phyloP scores from a whole-genome alignment of 2,797 vertebrate genomes.

The Pantherophis alleghaniensis region DNA sequence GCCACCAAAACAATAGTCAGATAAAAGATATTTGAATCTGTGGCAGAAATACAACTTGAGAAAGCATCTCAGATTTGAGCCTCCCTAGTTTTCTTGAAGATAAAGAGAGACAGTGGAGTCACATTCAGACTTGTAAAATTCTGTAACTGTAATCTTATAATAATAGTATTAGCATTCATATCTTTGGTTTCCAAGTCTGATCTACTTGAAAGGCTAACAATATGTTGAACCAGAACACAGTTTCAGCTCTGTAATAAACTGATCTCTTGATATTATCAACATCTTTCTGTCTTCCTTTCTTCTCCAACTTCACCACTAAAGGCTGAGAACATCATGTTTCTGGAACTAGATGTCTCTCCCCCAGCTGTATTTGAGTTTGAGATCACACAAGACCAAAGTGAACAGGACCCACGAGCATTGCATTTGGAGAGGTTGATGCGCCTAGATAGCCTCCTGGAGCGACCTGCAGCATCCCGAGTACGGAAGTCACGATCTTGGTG shows the following conservation, averaged over 20 bases:
- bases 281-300: background rate
- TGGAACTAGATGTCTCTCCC: slow-evolving; percentile 92
- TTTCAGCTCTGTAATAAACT: rapidly evolving
- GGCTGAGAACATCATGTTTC: slow-evolving; percentile 95
- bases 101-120: background rate
- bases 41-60: background rate
- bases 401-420: slow-evolving; percentile 82
- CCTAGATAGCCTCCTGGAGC: slow-evolving; percentile 80
- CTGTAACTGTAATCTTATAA: background rate
- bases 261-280: rapidly evolving
- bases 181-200: background rate
- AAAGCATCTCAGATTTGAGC: background rate
- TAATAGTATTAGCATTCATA: background rate
- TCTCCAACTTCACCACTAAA: slow-evolving; percentile 46
- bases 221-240: background rate
- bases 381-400: slow-evolving; percentile 80
- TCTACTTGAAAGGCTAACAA: background rate
- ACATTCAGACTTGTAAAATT: background rate
- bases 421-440: slow-evolving; percentile 79
- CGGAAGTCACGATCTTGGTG: slow-evolving; percentile 93
- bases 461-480: slow-evolving; percentile 77
- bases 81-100: background rate
- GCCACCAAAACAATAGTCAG: background rate
- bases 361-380: slow-evolving; percentile 89
- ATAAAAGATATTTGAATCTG: background rate